Conservation (phyloP, 1,140 invertebrate species). For the Drosophila quadrilineata region DNA sequence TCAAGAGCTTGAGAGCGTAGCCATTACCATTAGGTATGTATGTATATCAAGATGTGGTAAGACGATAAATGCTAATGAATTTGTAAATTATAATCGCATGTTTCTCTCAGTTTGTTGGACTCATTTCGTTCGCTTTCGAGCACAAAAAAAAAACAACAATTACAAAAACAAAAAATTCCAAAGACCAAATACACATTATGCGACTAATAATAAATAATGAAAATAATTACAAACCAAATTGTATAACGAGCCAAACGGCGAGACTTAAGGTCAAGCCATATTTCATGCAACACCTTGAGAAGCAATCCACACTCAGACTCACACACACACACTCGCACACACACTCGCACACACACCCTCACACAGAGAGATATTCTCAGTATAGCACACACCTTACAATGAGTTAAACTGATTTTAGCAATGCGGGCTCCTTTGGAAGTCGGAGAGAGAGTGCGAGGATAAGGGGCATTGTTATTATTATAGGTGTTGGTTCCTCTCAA, state of each 20-base stretch:
- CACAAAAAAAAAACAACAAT: not conserved
- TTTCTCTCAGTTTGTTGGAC: no score
- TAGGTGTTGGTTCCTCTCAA: not conserved
- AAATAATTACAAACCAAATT: conserved; percentile 56
- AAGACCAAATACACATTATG: conserved; percentile 30
- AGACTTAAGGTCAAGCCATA: conserved; percentile 59
- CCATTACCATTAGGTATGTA: not conserved
- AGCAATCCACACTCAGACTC: conserved; percentile 15
- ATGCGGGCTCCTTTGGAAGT: conserved; percentile 5
- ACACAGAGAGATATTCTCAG: no score
- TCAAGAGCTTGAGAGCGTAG: not conserved
- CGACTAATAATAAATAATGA: conserved; percentile 53
- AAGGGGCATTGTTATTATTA: not conserved
- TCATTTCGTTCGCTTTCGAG: conserved; percentile 18
- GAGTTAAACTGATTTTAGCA: conserved; percentile 23
- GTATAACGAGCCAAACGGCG: conserved; percentile 39
- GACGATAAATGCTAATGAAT: conserved; percentile 32
- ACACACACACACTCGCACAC: conserved; percentile 10
- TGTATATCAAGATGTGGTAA: no score
- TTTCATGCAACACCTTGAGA: conserved; percentile 70
- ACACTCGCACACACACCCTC: no score
- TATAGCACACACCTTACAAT: conserved; percentile 2
- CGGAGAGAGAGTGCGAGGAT: not conserved
- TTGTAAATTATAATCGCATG: conserved; percentile 15
- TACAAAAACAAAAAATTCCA: not conserved